Percentiles rank a stretch among this genome's conserved stretches.
Conservation (phyloP, 2,888 invertebrate genomes). For the Parnassius mnemosyne region DNA sequence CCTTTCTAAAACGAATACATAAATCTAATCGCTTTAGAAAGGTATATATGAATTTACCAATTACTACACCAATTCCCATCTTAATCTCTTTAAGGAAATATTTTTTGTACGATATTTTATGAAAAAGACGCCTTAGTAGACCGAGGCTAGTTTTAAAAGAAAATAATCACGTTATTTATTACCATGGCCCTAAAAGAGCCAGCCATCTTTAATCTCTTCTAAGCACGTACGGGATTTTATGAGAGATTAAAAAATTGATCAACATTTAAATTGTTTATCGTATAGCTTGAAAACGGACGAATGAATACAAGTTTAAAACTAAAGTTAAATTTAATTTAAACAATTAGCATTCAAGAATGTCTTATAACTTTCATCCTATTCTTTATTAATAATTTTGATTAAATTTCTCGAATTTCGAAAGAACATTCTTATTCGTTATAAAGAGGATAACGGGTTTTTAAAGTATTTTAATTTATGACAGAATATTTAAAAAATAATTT, state of each 20-base stretch:
- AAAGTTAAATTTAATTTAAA: constrained; percentile 48
- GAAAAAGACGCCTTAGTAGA: constrained; percentile 50
- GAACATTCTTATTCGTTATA: too few relatives aligned
- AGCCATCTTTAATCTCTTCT: constrained; percentile 71
- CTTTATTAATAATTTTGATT: background rate
- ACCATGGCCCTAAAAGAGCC: constrained; percentile 59
- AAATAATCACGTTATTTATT: constrained; percentile 79
- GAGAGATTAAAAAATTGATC: constrained; percentile 70
- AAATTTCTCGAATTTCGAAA: too few relatives aligned
- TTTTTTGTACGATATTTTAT: constrained; percentile 60
- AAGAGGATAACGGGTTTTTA: too few relatives aligned
- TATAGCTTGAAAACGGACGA: constrained; percentile 47
- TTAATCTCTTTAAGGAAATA: constrained; percentile 64
- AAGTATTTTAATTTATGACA: too few relatives aligned
- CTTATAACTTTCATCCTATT: background rate
- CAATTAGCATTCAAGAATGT: constrained; percentile 43
- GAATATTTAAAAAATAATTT: too few relatives aligned
- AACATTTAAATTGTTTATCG: constrained; percentile 59
- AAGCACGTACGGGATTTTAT: constrained; percentile 72
- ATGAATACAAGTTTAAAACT: constrained; percentile 41
- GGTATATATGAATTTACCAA: too few relatives aligned
- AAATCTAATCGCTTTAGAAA: too few relatives aligned
- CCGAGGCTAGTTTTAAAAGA: constrained; percentile 65
- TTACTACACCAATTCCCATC: constrained; percentile 34
- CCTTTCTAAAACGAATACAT: constrained; percentile 27